Conservation (phyloP, 1,140 invertebrate species). For the Brachionus sp. region DNA sequence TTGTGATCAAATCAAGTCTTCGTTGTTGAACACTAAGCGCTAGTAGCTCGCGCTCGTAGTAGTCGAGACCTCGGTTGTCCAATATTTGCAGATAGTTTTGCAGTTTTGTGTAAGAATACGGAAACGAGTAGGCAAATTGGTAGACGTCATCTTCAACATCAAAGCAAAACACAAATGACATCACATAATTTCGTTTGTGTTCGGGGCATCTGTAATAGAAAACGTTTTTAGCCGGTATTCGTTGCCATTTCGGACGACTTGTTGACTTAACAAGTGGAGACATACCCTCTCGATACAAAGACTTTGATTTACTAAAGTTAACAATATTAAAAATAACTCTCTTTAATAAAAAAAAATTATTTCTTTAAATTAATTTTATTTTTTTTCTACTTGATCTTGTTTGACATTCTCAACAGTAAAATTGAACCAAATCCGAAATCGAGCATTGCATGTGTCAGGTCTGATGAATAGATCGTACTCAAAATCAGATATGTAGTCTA, state of each 20-base stretch:
- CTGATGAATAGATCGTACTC: conserved; percentile 94
- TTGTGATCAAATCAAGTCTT: conserved; percentile 78
- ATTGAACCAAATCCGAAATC: conserved; percentile 91
- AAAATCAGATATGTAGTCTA: conserved; percentile 85
- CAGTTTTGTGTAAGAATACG: conserved; percentile 85
- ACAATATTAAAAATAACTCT: conserved; percentile 94
- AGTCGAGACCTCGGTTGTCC: conserved; percentile 66
- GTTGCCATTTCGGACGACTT: conserved; percentile 81
- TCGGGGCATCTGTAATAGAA: conserved; percentile 87
- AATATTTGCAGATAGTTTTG: conserved; percentile 77
- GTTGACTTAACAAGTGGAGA: conserved; percentile 88
- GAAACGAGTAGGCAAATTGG: conserved; percentile 85
- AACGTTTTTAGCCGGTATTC: conserved; percentile 76
- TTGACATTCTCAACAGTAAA: conserved; percentile 95
- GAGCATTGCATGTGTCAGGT: conserved; percentile 90
- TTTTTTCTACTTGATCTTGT: conserved; percentile 71
- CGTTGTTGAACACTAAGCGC: conserved; percentile 77
- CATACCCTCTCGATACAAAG: conserved; percentile 81
- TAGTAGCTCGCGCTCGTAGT: conserved; percentile 69
- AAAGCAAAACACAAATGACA: conserved; percentile 89
- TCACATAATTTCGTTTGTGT: conserved; percentile 84
- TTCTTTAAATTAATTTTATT: not conserved
- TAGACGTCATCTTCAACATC: conserved; percentile 86
- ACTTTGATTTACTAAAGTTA: conserved; percentile 86
- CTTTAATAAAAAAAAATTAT: conserved; percentile 62